A percentile compares a stretch with the other conserved stretches of the same genome.
Evolutionary conservation across 1,140 invertebrate genomes (phyloP).

Genomic region (Drosophila arizonae): DNA sequence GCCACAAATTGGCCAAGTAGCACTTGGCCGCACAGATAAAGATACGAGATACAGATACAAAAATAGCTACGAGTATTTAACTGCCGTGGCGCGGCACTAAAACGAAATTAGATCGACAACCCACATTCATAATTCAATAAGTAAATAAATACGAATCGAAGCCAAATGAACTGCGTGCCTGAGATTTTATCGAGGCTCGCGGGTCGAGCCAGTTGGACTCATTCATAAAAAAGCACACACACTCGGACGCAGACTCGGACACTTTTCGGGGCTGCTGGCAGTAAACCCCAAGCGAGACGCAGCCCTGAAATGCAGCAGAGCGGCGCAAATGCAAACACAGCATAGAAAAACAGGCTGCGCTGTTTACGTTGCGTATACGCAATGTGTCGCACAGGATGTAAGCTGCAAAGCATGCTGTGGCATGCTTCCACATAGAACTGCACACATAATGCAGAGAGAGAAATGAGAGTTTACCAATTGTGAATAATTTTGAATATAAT

Average conservation of each 20-base stretch:
- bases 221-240: constrained; percentile 29
- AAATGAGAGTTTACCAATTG: too few relatives aligned
- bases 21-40: constrained; percentile 51
- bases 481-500: too few relatives aligned
- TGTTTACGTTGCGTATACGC: constrained; percentile 65
- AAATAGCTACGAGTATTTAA: constrained; percentile 14
- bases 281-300: neutral
- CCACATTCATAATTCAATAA: constrained; percentile 41
- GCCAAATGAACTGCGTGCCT: constrained; percentile 10
- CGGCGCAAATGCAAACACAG: constrained; percentile 5
- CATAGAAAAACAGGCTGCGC: constrained; percentile 4
- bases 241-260: neutral
- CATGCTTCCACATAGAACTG: neutral
- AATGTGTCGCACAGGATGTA: constrained; percentile 30
- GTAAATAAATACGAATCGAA: constrained; percentile 17
- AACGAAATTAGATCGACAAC: constrained; percentile 60
- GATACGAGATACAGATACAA: constrained; percentile 18
- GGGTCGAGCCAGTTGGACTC: constrained; percentile 1
- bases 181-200: constrained; percentile 1
- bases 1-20: constrained; percentile 61
- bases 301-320: constrained; percentile 18
- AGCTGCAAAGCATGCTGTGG: neutral
- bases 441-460: neutral
- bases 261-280: neutral
- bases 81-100: constrained; percentile 6